phyloP scores from a whole-genome alignment of 2,797 vertebrate species.

The Sebastes itinus region DNA sequence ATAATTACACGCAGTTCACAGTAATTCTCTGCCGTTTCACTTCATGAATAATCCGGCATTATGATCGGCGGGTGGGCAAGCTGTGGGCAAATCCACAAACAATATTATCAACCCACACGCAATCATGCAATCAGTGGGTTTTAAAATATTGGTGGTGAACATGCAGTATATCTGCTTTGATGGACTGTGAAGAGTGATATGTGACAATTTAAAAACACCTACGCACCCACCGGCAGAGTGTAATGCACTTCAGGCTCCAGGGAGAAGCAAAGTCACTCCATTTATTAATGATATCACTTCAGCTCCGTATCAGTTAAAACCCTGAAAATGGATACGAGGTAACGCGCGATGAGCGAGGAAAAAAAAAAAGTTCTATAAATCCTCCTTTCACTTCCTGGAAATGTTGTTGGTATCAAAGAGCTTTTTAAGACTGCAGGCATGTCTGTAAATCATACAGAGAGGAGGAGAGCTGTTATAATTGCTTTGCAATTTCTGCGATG shows the following conservation, averaged over 20 bases:
- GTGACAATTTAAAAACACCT: constrained; percentile 63
- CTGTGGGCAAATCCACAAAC: constrained; percentile 67
- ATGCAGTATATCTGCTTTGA: constrained; percentile 34
- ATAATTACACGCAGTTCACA: constrained; percentile 66
- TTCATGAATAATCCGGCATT: constrained; percentile 70
- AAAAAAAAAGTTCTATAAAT: constrained; percentile 55
- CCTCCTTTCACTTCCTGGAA: constrained; percentile 64
- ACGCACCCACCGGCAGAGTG: constrained; percentile 24
- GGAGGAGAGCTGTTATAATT: constrained; percentile 75
- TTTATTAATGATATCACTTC: constrained; percentile 64
- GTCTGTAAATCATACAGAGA: constrained; percentile 71
- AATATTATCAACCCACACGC: constrained; percentile 65
- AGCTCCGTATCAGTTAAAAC: constrained; percentile 64
- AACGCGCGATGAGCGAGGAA: constrained; percentile 17
- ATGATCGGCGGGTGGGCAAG: constrained; percentile 60
- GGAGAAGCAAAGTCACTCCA: constrained; percentile 54
- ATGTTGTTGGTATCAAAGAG: constrained; percentile 62
- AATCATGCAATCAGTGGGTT: constrained; percentile 59
- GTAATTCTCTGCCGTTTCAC: constrained; percentile 60
- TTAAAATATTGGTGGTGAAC: constrained; percentile 55
- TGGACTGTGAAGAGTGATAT: constrained; percentile 55
- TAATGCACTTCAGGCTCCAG: constrained; percentile 43
- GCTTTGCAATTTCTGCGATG: constrained; percentile 72
- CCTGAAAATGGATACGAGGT: constrained; percentile 50
- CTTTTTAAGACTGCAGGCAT: constrained; percentile 54